These are phyloP conservation scores for Pluvialis apricaria DNA, from an alignment of 2,113 vertebrate species.

Conservation along the genomic window DNA sequence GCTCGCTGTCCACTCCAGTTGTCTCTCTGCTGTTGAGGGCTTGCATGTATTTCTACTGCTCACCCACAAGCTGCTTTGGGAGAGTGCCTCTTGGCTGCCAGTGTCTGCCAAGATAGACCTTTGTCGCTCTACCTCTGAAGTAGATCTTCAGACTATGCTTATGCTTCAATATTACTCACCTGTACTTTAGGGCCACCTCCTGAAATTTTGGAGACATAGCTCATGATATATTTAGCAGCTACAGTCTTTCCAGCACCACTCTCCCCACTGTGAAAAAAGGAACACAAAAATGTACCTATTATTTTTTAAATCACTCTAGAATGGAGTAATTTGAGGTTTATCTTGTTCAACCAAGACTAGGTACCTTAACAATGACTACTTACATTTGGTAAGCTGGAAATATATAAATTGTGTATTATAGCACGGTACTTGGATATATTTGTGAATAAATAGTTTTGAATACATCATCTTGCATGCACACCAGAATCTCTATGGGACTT, in stretches of 20 bases:
- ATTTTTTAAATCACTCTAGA: not conserved
- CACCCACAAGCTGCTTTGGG: not conserved
- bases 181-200: constrained; percentile 94
- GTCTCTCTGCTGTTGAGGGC: not conserved
- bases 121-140: not conserved
- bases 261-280: constrained; percentile 80
- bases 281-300: not conserved
- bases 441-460: not conserved
- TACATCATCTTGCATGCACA: not conserved
- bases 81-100: not conserved
- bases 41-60: not conserved
- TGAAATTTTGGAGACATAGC: constrained; percentile 93
- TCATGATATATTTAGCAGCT: constrained; percentile 96
- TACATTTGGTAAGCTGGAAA: not conserved
- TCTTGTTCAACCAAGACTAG: not conserved
- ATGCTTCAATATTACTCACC: constrained; percentile 68
- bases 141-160: not conserved
- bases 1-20: not conserved
- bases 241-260: constrained; percentile 97
- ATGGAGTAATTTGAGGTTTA: not conserved
- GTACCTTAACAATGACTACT: not conserved
- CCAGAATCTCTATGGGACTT: not conserved
- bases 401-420: not conserved
- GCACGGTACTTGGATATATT: not conserved
- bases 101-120: not conserved